Percentiles rank a stretch among this genome's conserved stretches.
These are phyloP conservation scores for Toxostoma redivivum DNA, from an alignment of 2,113 vertebrate genomes.

Conservation along the genomic window DNA sequence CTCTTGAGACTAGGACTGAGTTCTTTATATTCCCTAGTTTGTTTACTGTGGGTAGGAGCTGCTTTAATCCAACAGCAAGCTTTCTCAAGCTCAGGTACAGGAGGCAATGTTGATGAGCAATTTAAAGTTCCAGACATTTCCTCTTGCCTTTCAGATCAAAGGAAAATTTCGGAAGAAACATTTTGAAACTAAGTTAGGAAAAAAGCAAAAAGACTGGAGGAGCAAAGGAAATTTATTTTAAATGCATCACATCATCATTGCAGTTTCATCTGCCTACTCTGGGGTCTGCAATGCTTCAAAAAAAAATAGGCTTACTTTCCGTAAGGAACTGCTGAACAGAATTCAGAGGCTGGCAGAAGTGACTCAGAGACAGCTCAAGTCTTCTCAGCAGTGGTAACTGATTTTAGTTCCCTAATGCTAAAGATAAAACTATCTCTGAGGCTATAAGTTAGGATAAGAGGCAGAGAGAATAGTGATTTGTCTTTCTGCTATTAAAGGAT, in stretches of 20 bases:
- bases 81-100: not conserved
- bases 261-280: conserved; percentile 42
- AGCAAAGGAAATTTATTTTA: conserved; percentile 43
- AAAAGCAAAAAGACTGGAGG: not conserved
- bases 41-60: not conserved
- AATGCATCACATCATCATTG: not conserved
- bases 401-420: conserved; percentile 23
- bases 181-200: not conserved
- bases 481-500: not conserved
- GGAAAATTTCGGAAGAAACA: not conserved
- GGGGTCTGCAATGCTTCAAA: conserved; percentile 13
- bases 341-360: conserved; percentile 40
- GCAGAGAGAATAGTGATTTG: not conserved
- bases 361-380: conserved; percentile 29
- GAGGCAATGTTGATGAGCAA: not conserved
- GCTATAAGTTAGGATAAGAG: not conserved
- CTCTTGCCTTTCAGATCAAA: not conserved
- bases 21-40: not conserved
- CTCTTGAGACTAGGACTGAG: not conserved
- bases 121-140: not conserved
- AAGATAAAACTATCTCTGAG: conserved; percentile 28
- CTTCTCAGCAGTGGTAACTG: conserved; percentile 15
- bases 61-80: not conserved
- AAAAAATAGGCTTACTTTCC: conserved; percentile 15
- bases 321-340: not conserved